These are phyloP conservation scores for Elmis aenea DNA, from an alignment of 2,888 invertebrate genomes.

Conservation along the genomic window DNA sequence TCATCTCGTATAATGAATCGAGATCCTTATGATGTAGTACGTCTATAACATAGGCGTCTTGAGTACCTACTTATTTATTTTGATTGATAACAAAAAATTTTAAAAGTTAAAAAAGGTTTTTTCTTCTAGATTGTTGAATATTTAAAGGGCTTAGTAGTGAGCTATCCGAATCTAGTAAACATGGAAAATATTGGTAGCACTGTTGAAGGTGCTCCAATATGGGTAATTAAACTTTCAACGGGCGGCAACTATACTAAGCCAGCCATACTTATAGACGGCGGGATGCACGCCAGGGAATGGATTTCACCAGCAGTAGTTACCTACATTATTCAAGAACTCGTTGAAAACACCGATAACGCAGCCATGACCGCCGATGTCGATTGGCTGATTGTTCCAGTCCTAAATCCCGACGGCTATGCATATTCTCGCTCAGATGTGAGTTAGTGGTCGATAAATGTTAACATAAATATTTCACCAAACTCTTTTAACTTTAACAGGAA, in stretches of 20 bases:
- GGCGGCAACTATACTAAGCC: slow-evolving; percentile 48
- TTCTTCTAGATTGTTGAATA: slow-evolving; percentile 43
- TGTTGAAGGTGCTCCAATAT: slow-evolving; percentile 55
- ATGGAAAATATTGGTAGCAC: slow-evolving; percentile 55
- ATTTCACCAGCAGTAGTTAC: slow-evolving; percentile 61
- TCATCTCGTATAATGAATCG: too few species aligned
- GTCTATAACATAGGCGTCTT: too few species aligned
- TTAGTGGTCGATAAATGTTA: too few species aligned
- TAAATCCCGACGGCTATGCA: too few species aligned
- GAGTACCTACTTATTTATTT: too few species aligned
- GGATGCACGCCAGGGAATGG: slow-evolving; percentile 67
- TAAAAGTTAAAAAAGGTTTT: too few species aligned
- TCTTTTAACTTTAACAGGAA: slow-evolving; percentile 43
- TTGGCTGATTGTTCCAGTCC: too few species aligned
- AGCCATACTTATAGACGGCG: slow-evolving; percentile 56
- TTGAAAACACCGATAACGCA: slow-evolving; percentile 61
- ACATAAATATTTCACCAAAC: too few species aligned
- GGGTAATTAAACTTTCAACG: slow-evolving; percentile 59
- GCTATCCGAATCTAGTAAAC: slow-evolving; percentile 51
- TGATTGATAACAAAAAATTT: too few species aligned
- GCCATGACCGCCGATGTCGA: too few species aligned
- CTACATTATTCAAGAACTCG: slow-evolving; percentile 60
- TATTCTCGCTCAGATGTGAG: slow-evolving; percentile 50
- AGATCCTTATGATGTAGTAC: too few species aligned
- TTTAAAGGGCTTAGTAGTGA: slow-evolving; percentile 44